Evolutionary conservation across 2,113 vertebrate genomes (phyloP), one percentile per base, ranked within the genome.

Genomic region (Lamprotornis superbus): DNA sequence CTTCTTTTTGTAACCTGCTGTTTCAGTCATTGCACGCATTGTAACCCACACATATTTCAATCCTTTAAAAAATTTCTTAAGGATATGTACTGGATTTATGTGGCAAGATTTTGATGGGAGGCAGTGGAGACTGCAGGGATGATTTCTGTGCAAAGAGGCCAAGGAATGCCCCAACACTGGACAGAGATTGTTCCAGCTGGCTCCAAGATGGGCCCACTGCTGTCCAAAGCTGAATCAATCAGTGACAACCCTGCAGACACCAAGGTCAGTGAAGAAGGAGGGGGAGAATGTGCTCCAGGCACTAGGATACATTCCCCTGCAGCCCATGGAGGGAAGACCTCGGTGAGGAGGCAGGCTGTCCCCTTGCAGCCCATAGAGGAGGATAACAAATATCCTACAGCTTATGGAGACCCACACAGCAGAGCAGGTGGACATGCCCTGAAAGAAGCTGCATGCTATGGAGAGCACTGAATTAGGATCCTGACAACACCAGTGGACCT

Each of bases 161-260:
- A 59, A 25, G 35, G 10, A 19, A 37, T 73, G 47, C 3, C 12
- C 4, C 8, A 17, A 2, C 5, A 33, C 10, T 33, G 9, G 28
- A 49, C 7, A 65, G 25, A 81, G 33, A 27, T 3, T 42, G 10
- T 40, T 87, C 24, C 53, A 94, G 13, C 7, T 9, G 10, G 6
- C 16, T 87, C 11, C 15, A 68, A 19, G 17, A 35, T n/a, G 7
- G 28, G 18, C 14, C 11, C 15, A 40, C 15, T 39, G 5, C 55
- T 55, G 25, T 20, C 21, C 42, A 67, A 82, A 81, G 28, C 15
- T 64, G 35, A 83, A 30, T 50, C 20, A 37, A 5, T 19, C 52
- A 50, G 18, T 2, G 1, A 9, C 0, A 64, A 7, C 3, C 10
- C 20, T 89, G 35, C 3, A 7, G n/a, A 56, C 24, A 57, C 5